phyloP scores from a whole-genome alignment of 2,888 invertebrate species.

The Hypomecis punctinalis region DNA sequence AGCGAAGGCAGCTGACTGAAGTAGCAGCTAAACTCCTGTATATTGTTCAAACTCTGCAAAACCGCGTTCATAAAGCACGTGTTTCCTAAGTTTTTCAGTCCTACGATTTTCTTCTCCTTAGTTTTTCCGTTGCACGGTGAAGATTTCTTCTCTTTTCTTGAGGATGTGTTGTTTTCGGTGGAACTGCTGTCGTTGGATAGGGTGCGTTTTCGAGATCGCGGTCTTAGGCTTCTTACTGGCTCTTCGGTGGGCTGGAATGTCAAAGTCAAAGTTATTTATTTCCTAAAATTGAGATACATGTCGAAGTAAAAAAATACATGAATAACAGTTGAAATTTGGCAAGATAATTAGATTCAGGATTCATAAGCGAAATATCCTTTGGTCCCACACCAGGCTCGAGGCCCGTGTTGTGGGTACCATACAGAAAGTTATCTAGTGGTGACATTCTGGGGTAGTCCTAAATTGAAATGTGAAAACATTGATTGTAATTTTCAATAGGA shows the following conservation, averaged over 20 bases:
- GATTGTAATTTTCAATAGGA: background rate
- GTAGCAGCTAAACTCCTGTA: slow-evolving; percentile 93
- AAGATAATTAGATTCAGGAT: too few species aligned
- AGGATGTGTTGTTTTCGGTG: slow-evolving; percentile 73
- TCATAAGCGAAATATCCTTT: too few species aligned
- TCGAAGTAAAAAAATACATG: too few species aligned
- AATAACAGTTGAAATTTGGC: too few species aligned
- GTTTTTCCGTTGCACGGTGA: slow-evolving; percentile 76
- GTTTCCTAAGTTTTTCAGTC: slow-evolving; percentile 92
- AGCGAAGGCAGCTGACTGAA: slow-evolving; percentile 91
- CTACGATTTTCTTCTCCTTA: slow-evolving; percentile 87
- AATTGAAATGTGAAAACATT: too few species aligned
- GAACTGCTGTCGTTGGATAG: slow-evolving; percentile 84
- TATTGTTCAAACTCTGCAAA: slow-evolving; percentile 92
- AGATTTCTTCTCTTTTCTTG: slow-evolving; percentile 62
- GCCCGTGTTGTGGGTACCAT: too few species aligned
- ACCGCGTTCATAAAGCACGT: slow-evolving; percentile 96
- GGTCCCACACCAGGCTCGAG: too few species aligned
- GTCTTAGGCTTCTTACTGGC: slow-evolving; percentile 83
- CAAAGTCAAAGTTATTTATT: too few species aligned
- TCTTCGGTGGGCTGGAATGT: slow-evolving; percentile 74
- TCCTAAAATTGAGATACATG: too few species aligned
- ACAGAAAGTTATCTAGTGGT: too few species aligned
- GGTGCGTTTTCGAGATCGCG: slow-evolving; percentile 86
- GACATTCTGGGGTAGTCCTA: too few species aligned